Evolutionary conservation across 2,888 invertebrate genomes (phyloP), one percentile per base, ranked within the genome.

Genomic region (Arge pagana): DNA sequence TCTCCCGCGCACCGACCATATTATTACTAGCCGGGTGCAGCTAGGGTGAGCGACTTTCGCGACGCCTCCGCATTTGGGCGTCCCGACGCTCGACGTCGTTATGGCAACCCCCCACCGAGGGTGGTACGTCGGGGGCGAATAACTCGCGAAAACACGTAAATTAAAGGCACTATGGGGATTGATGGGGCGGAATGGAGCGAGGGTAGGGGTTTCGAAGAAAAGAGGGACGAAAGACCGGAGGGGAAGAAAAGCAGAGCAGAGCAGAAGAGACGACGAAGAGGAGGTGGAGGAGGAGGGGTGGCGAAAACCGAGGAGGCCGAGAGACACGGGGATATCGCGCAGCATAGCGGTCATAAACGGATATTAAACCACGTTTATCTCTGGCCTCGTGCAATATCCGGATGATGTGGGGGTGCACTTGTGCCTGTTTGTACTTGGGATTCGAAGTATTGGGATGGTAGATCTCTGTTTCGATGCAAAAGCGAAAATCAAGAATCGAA

Each of bases 111-210:
- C 65, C 68, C 67, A 66, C 61, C 64, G 30, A 50, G 52, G 59
- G 64, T 31, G 53, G 51, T 50, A 55, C 54, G 52, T 65, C 64
- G 64, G 43, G 64, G 63, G 63, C 72, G 69, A 73, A 73, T 73
- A 73, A 73, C 72, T 73, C 71, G 72, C 67, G 72, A 73, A 73
- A 73, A 73, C 72, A 73, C 72, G 72, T 73, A 73, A 73, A 73
- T 73, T 73, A 73, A 73, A 73, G 67, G 72, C 72, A 71, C 72
- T 72, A 72, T 71, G 68, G 68, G 60, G 65, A 61, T 70, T 70
- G 70, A 70, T 70, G 70, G 70, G 68, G 66, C 67, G 69, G 70
- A 70, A 70, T 68, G 65, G 64, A 63, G 45, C 23, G 35, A 10
- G 45, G 45, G 45, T 23, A 10, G 45, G 15, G 23, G 16, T 31